Percentiles rank a stretch among this genome's conserved stretches.
Conservation (phyloP, 2,888 invertebrate genomes). For the Buathra laborator region DNA sequence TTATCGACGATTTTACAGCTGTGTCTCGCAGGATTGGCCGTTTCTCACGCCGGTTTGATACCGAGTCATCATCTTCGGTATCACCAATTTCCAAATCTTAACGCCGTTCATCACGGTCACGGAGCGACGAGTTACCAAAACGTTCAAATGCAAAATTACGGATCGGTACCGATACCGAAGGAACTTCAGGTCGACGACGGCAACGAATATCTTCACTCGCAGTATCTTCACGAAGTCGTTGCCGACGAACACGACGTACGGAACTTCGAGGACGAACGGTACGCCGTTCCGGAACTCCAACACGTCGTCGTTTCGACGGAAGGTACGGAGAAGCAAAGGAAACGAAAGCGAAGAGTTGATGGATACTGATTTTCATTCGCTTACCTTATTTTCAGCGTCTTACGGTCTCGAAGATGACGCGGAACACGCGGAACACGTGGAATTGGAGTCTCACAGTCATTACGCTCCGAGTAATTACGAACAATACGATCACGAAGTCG, state of each 20-base stretch:
- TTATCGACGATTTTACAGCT: constrained; percentile 72
- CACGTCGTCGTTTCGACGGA: constrained; percentile 63
- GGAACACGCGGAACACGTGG: constrained; percentile 62
- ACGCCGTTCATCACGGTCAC: constrained; percentile 78
- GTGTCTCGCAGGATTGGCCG: constrained; percentile 68
- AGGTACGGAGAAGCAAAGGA: constrained; percentile 56
- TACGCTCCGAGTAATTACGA: constrained; percentile 57
- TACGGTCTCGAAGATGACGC: constrained; percentile 64
- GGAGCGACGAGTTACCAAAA: constrained; percentile 82
- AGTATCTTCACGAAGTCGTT: constrained; percentile 56
- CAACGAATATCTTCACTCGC: constrained; percentile 48
- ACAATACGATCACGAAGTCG: constrained; percentile 70
- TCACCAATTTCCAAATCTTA: constrained; percentile 76
- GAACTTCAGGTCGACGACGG: constrained; percentile 69
- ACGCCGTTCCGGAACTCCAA: constrained; percentile 6
- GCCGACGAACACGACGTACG: not conserved
- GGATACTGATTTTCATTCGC: constrained; percentile 7
- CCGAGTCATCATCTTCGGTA: constrained; percentile 69
- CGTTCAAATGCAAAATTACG: constrained; percentile 77
- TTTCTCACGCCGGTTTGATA: constrained; percentile 76
- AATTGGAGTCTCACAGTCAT: constrained; percentile 53
- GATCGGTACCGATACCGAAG: constrained; percentile 74
- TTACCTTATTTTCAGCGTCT: constrained; percentile 70
- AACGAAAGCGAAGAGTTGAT: not conserved
- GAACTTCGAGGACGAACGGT: not conserved